phyloP scores from a whole-genome alignment of 30 jellyfish, hydroid and myxozoan species.

The Hydractinia echinata region DNA sequence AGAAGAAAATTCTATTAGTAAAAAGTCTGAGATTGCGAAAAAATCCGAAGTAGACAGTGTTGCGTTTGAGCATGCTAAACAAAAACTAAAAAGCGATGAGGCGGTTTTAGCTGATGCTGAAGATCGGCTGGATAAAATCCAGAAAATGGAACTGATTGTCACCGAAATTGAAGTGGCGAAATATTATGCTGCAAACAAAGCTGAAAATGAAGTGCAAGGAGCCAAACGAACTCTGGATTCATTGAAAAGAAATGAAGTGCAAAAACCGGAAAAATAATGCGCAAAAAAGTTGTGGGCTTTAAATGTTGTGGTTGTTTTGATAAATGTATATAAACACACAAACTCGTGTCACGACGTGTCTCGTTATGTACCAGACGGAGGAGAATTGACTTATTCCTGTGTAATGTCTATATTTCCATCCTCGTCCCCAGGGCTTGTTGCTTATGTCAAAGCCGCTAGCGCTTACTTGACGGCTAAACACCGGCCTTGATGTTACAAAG shows the following conservation, averaged over 20 bases:
- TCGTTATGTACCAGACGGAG: too few relatives aligned
- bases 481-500: too few relatives aligned
- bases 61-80: constrained; percentile 62
- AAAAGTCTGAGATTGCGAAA: constrained; percentile 35
- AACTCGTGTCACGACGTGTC: too few relatives aligned
- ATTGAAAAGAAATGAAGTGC: constrained; percentile 14
- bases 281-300: too few relatives aligned
- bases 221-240: constrained; percentile 29
- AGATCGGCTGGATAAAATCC: constrained; percentile 74
- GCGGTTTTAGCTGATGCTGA: constrained; percentile 69
- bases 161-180: constrained; percentile 93
- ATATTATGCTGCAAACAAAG: constrained; percentile 49
- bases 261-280: constrained; percentile 6
- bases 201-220: constrained; percentile 28
- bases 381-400: too few relatives aligned
- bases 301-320: too few relatives aligned
- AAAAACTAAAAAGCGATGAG: constrained; percentile 67
- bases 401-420: too few relatives aligned
- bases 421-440: too few relatives aligned
- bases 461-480: too few relatives aligned
- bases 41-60: constrained; percentile 31
- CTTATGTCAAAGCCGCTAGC: too few relatives aligned
- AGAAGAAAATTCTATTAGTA: constrained; percentile 50
- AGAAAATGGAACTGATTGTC: constrained; percentile 79
- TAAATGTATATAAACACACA: too few relatives aligned